phyloP scores from a whole-genome alignment of 2,888 invertebrate species.

The Anagyrus pseudococci region DNA sequence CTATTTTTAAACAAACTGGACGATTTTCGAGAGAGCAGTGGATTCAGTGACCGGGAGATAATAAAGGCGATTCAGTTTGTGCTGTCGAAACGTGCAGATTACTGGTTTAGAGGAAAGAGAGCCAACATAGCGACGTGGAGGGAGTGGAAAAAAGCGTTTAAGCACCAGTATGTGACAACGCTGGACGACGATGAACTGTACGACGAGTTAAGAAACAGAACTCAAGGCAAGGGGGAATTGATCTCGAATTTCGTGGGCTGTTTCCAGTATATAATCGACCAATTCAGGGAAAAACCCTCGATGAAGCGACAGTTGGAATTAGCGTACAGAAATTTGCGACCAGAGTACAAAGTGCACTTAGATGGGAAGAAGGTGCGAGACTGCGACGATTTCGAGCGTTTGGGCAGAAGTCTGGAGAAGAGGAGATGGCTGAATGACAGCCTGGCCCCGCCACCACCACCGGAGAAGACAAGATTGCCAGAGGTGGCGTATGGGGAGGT shows the following conservation, averaged over 20 bases:
- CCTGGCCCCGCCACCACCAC: no score
- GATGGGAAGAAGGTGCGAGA: no score
- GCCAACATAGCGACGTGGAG: not conserved
- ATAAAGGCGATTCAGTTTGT: not conserved
- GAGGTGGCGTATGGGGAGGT: no score
- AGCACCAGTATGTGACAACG: not conserved
- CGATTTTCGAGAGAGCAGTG: no score
- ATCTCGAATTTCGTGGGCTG: not conserved
- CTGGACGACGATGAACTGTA: not conserved
- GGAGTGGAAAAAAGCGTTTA: not conserved
- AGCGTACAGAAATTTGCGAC: not conserved
- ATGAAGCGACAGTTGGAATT: not conserved
- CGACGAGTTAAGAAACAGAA: not conserved
- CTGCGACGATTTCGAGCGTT: no score
- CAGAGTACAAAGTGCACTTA: no score
- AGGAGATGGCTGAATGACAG: no score
- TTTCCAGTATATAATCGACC: not conserved
- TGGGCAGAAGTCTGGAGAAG: no score
- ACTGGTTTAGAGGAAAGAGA: not conserved
- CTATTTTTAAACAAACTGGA: no score
- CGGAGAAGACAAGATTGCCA: no score
- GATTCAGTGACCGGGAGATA: no score
- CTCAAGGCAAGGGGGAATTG: conserved; percentile 4
- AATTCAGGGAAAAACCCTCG: not conserved
- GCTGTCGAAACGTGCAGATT: not conserved